Conservation (phyloP, 2,797 vertebrate genomes). For the Anableps anableps region DNA sequence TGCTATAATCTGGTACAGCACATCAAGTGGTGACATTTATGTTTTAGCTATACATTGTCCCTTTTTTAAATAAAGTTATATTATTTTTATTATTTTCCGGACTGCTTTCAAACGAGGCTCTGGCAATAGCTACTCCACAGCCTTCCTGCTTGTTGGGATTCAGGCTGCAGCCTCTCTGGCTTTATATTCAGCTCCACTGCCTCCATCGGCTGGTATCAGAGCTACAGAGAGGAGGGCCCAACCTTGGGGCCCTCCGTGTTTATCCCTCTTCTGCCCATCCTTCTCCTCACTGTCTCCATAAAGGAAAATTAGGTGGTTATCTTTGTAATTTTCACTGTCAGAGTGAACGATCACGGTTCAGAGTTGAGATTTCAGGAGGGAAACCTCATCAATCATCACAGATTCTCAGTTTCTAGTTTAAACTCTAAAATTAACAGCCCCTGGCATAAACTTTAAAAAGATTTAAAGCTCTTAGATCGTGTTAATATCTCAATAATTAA, state of each 20-base stretch:
- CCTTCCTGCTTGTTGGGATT: conserved; percentile 42
- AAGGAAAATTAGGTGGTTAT: neutral
- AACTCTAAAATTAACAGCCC: neutral
- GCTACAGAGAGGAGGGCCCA: neutral
- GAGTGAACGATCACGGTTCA: neutral
- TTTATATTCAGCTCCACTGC: conserved; percentile 54
- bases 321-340: neutral
- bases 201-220: conserved; percentile 40
- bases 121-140: neutral
- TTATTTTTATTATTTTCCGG: no score
- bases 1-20: no score
- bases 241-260: conserved; percentile 20
- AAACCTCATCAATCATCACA: neutral
- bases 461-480: no score
- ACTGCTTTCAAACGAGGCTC: neutral
- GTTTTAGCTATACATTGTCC: no score
- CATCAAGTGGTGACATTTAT: no score
- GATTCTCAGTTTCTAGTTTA: neutral
- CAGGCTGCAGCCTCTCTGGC: conserved; percentile 27
- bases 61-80: no score
- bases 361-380: neutral
- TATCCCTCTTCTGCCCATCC: conserved; percentile 27
- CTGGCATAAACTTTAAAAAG: no score
- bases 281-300: neutral
- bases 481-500: no score